Percentiles rank a stretch among this genome's conserved stretches.
Conservation (phyloP, 2,113 vertebrate species). For the Ochotona curzoniae region DNA sequence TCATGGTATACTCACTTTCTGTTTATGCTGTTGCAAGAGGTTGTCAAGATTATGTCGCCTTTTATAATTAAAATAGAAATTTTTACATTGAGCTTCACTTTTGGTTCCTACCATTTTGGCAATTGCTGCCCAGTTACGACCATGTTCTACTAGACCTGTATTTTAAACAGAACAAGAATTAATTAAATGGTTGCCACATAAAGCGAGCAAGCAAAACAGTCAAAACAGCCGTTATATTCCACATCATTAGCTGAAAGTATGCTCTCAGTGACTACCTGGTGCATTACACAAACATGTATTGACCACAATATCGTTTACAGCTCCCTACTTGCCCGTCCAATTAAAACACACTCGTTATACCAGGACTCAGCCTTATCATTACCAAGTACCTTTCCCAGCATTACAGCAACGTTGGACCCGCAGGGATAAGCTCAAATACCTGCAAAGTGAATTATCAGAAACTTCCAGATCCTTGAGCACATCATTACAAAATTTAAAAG, state of each 20-base stretch:
- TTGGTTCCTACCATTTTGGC: constrained; percentile 99
- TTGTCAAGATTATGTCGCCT: constrained; percentile 97
- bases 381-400: neutral
- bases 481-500: neutral
- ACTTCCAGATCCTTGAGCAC: neutral
- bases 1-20: constrained; percentile 87
- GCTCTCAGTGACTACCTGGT: neutral
- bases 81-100: constrained; percentile 99
- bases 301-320: neutral
- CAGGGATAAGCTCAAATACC: neutral
- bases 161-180: constrained; percentile 62
- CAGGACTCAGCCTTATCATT: neutral
- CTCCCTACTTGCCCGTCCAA: neutral
- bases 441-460: neutral
- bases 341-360: neutral
- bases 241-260: neutral
- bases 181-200: constrained; percentile 19
- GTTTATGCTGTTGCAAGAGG: constrained; percentile 97
- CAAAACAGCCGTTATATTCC: neutral
- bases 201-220: constrained; percentile 51
- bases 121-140: constrained; percentile 98
- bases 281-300: neutral
- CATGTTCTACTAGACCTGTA: constrained; percentile 96
- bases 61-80: constrained; percentile 99
- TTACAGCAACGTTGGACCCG: neutral